phyloP scores from a whole-genome alignment of 2,113 vertebrate species.

The Neotoma lepida region DNA sequence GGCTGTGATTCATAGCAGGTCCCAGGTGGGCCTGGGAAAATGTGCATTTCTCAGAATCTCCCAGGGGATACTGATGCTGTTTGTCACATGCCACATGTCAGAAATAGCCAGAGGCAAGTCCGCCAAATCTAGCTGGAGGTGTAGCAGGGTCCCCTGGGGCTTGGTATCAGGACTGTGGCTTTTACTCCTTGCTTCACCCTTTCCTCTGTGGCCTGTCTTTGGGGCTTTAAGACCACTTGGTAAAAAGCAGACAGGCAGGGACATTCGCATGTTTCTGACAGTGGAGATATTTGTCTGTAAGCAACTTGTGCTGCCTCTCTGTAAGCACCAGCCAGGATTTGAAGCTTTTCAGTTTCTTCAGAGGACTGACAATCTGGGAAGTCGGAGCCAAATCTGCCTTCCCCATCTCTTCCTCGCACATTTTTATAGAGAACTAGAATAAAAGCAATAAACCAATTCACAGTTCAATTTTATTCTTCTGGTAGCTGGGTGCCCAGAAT shows the following conservation, averaged over 20 bases:
- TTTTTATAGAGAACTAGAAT: neutral
- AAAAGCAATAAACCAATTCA: neutral
- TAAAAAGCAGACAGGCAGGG: neutral
- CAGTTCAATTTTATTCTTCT: no score
- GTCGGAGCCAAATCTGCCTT: neutral
- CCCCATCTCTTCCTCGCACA: no score
- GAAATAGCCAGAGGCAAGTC: neutral
- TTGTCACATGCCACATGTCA: neutral
- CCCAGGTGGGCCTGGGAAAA: neutral
- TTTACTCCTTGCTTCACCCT: fast-evolving
- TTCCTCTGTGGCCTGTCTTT: neutral
- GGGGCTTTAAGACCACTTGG: neutral
- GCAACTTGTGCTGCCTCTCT: neutral
- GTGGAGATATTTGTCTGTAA: neutral
- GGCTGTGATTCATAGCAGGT: neutral
- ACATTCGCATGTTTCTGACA: neutral
- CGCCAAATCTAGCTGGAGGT: neutral
- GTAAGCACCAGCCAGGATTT: neutral
- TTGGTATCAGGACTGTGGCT: neutral
- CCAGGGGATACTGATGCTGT: neutral
- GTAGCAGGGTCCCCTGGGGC: neutral
- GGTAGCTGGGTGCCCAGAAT: neutral
- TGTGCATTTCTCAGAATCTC: neutral
- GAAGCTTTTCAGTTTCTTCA: neutral
- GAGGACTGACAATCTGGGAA: neutral